Percentiles rank a stretch among this genome's conserved stretches.
Evolutionary conservation across 1,140 invertebrate genomes (phyloP).

Genomic region (Musca vetustissima): DNA sequence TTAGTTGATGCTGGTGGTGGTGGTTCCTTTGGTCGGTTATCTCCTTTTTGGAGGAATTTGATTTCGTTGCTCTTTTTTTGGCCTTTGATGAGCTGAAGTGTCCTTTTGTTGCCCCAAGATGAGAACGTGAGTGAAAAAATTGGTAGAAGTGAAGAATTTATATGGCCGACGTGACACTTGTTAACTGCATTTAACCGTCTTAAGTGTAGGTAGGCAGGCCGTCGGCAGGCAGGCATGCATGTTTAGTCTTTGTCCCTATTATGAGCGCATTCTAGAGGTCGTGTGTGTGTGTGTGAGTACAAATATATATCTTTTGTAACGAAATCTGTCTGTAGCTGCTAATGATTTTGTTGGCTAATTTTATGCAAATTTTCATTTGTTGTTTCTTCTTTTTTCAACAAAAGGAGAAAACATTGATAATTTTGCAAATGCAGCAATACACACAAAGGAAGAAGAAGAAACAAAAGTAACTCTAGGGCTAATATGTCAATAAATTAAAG

Average conservation of each 20-base stretch:
- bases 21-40: not conserved
- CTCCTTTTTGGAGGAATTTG: not conserved
- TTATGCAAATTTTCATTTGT: slow-evolving; percentile 29
- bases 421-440: too few relatives aligned
- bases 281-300: not conserved
- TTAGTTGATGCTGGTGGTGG: not conserved
- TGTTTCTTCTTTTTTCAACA: too few relatives aligned
- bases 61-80: slow-evolving; percentile 37
- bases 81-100: slow-evolving; percentile 30
- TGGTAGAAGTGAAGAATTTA: slow-evolving; percentile 39
- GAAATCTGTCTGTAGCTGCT: not conserved
- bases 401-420: too few relatives aligned
- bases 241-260: slow-evolving; percentile 17
- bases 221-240: not conserved
- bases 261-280: too few relatives aligned
- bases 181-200: slow-evolving; percentile 28
- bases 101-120: slow-evolving; percentile 16
- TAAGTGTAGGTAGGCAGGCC: too few relatives aligned
- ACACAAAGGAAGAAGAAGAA: too few relatives aligned
- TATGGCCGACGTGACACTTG: slow-evolving; percentile 52
- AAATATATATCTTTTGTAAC: slow-evolving; percentile 6
- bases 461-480: too few relatives aligned
- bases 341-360: slow-evolving; percentile 22
- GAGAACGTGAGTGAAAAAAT: slow-evolving; percentile 17
- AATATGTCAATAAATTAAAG: too few relatives aligned